Conservation (phyloP, 2,888 invertebrate species). For the Octonoba sinensis region DNA sequence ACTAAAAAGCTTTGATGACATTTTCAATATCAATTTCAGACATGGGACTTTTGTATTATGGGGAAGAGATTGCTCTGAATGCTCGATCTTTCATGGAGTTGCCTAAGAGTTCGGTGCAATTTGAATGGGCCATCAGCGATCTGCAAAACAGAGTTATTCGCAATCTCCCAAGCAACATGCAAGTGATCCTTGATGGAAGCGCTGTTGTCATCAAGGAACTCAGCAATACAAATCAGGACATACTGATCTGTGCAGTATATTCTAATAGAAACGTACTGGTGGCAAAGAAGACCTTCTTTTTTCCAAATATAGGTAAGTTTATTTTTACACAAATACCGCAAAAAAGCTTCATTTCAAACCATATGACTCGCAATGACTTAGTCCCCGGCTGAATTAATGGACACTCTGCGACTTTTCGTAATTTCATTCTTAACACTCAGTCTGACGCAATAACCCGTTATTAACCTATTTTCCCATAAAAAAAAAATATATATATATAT, state of each 20-base stretch:
- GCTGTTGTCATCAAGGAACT: constrained; percentile 8
- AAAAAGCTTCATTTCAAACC: no score
- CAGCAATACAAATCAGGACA: background rate
- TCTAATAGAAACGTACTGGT: constrained; percentile 16
- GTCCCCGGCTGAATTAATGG: no score
- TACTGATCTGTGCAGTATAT: constrained; percentile 6
- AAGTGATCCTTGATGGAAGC: background rate
- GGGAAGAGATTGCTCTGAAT: constrained; percentile 13
- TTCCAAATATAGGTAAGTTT: constrained; percentile 13
- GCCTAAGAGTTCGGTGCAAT: background rate
- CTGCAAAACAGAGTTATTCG: background rate
- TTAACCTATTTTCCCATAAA: no score
- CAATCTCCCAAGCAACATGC: constrained; percentile 6
- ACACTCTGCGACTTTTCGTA: no score
- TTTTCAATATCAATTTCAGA: background rate
- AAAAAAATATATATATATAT: no score
- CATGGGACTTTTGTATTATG: constrained; percentile 21
- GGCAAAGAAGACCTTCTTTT: constrained; percentile 4
- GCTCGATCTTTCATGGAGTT: constrained; percentile 13
- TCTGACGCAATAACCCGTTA: no score
- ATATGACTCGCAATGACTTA: no score
- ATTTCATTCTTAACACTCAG: no score
- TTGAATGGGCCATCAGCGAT: constrained; percentile 7
- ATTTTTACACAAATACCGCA: no score
- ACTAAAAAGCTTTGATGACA: no score